These are phyloP conservation scores for Eurosta solidaginis DNA, from an alignment of 1,140 invertebrate species.

Conservation along the genomic window DNA sequence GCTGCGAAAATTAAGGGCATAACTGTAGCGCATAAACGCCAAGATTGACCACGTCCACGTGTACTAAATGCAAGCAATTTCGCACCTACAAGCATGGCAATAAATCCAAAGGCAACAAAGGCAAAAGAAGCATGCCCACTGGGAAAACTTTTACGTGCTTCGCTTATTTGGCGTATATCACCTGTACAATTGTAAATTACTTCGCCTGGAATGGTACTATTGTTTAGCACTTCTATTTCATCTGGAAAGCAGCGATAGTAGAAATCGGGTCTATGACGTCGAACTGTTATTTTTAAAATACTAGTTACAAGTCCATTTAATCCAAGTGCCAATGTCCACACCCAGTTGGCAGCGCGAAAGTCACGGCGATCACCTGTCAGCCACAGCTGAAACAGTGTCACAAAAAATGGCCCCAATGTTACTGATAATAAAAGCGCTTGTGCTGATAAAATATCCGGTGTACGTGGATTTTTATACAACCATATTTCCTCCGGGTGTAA, in stretches of 20 bases:
- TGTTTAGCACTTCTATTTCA: constrained; percentile 65
- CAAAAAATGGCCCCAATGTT: constrained; percentile 66
- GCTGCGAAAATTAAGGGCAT: constrained; percentile 68
- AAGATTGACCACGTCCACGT: constrained; percentile 64
- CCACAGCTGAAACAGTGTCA: constrained; percentile 66
- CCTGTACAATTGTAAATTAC: constrained; percentile 74
- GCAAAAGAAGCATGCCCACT: constrained; percentile 86
- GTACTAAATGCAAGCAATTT: constrained; percentile 72
- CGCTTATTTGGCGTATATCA: constrained; percentile 66
- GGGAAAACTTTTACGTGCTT: constrained; percentile 87
- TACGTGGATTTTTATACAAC: constrained; percentile 79
- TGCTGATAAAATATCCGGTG: constrained; percentile 72
- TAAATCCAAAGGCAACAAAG: constrained; percentile 76
- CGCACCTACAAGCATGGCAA: constrained; percentile 74
- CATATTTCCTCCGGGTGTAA: constrained; percentile 80
- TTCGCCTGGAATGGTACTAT: constrained; percentile 65
- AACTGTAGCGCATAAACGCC: constrained; percentile 67
- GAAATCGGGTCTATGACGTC: constrained; percentile 83
- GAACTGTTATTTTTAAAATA: constrained; percentile 75
- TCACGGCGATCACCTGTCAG: constrained; percentile 68
- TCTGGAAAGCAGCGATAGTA: constrained; percentile 84
- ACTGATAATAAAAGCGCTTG: constrained; percentile 70
- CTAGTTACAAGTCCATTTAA: constrained; percentile 77
- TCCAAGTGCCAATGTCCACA: constrained; percentile 69
- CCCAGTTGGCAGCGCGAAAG: constrained; percentile 66